Base-by-base conservation (phyloP, 2,113 vertebrate genomes). In the Indicator maculatus region DNA sequence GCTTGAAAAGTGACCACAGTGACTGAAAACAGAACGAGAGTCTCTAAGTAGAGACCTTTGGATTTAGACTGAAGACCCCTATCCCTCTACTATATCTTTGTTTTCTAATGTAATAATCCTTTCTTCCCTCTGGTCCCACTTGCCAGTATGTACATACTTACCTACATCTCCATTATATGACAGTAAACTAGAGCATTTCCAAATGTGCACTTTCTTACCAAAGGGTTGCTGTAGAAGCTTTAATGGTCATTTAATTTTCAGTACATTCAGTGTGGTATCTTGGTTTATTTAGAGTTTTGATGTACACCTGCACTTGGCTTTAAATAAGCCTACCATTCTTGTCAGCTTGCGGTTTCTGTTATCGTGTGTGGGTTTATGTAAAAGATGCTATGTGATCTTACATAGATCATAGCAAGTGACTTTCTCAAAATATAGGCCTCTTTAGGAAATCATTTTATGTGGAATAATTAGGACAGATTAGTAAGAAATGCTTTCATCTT, bases 401-500 rank as follows among this genome's bases (percentile, higher is more conserved):
- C 28, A 67, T 67, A 61, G 45, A 56, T 74, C 60, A 72, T 17
- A 74, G 85, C 91, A 81, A 79, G 66, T 85, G 41, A 28, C 70
- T 76, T 45, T 86, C 52, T 83, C 18, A 64, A 86, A 67, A 90
- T 83, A 94, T 31, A 89, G 77, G 69, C 14, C 85, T 96, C 71
- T 82, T 93, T 88, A 96, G 95, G 87, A 97, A 97, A 98, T 98
- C 74, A 82, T 82, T 98, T 98, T 98, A 97, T 97, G 96, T 97
- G 93, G 72, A 97, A 97, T 98, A 97, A 98, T 97, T 97, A 97
- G 95, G 87, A 96, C 79, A 97, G 88, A 97, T 97, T 97, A 98
- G 96, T 88, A 78, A 97, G 93, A 97, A 98, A 97, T 95, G 96
- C 97, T 98, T 98, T 98, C 95, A 97, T 97, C 97, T 97, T 98